Evolutionary conservation across 2,888 invertebrate species (phyloP), one percentile per base, ranked within the genome.

Genomic region (Heteropelma amictum): DNA sequence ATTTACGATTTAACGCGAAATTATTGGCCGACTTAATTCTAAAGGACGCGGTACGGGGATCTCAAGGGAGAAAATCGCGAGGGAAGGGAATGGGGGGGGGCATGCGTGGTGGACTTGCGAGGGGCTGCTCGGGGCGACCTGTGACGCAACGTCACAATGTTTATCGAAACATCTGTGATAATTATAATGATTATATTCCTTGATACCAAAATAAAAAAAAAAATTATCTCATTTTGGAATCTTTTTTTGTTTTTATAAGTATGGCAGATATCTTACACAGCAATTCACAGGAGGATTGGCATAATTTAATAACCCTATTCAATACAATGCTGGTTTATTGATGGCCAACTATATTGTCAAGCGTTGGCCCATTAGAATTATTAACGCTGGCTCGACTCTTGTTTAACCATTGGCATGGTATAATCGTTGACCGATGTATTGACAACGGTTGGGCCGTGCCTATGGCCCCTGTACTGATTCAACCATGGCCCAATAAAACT

Each of bases 311-410:
- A 51, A 30, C 12, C 23, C 38, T 56, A 5, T 38, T 56, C 56
- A 21, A 38, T 38, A 23, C 21, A 19, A 38, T 21, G 35, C 23
- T 56, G 35, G 35, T 56, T 21, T 56, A 35, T 35, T 12, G n/a
- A 38, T 23, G 56, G 38, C 56, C 51, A 51, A 51, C 28, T 28
- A 7, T 51, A 51, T 51, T 51, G 51, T 51, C 51, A 28, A 51
- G 51, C 45, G 23, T 47, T 47, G 10, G n/a, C 45, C 45, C 5
- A 47, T 47, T 45, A 45, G 45, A 21, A 45, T 49, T 26, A 51
- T 30, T 14, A 51, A 28, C 14, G 14, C 51, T 14, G 28, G 14
- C 51, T 51, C 51, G 28, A 51, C 28, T 12, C 3, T 47, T 47
- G 47, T 47, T 47, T 47, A 47, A 47, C 1, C 26, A 47, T 47